Evolutionary conservation across 2,888 invertebrate species (phyloP).

Genomic region (Torymus tubicola): DNA sequence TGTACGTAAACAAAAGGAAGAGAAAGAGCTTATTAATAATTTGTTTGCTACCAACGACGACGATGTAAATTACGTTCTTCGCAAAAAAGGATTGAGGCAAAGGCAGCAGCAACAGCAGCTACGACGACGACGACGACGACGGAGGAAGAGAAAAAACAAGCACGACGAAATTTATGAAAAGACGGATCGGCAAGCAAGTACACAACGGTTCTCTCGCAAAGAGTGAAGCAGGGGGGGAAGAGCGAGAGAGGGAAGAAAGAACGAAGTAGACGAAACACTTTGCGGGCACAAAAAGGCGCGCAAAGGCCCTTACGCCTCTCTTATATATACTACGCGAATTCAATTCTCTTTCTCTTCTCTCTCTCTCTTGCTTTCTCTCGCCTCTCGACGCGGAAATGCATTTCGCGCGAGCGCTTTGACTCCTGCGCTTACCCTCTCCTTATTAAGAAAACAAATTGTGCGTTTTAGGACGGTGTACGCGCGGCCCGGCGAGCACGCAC

Average conservation of each 20-base stretch:
- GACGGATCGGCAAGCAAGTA: slow-evolving; percentile 20
- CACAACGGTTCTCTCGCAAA: neutral
- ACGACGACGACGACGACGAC: neutral
- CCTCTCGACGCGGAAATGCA: neutral
- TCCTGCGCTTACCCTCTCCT: neutral
- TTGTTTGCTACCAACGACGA: slow-evolving; percentile 24
- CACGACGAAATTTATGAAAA: slow-evolving; percentile 36
- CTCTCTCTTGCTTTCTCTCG: too few species aligned
- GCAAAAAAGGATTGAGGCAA: neutral
- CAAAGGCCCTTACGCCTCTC: neutral
- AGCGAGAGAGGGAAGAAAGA: neutral
- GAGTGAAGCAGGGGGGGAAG: neutral
- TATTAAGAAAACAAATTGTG: slow-evolving; percentile 51
- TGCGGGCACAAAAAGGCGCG: neutral
- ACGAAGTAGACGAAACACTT: neutral
- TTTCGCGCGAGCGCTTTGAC: slow-evolving; percentile 26
- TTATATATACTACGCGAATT: neutral
- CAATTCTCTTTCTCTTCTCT: too few species aligned
- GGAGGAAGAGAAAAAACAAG: neutral
- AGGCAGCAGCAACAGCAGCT: neutral
- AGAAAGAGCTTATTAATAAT: slow-evolving; percentile 48
- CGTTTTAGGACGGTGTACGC: slow-evolving; percentile 17
- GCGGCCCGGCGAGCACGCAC: too few species aligned
- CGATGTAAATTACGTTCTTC: too few species aligned
- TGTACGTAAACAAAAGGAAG: neutral